Conservation (phyloP, 2,797 vertebrate species). For the Neosalanx taihuensis region DNA sequence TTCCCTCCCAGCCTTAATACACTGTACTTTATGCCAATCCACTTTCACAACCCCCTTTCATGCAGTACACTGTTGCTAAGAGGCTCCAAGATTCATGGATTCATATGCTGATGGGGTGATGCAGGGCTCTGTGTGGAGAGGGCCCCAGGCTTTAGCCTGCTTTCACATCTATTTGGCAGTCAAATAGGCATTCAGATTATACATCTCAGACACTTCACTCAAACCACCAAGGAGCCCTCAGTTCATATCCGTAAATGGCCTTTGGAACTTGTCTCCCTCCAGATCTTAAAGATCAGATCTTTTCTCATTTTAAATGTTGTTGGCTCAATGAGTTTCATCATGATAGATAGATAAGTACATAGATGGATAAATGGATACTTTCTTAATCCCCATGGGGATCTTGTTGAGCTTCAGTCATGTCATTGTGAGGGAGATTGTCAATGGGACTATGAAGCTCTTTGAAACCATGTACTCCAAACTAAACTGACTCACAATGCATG, state of each 20-base stretch:
- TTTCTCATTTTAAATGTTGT: too few relatives aligned
- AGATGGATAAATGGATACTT: too few relatives aligned
- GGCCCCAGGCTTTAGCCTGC: conserved; percentile 15
- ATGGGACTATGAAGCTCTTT: too few relatives aligned
- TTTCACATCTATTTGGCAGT: conserved; percentile 9
- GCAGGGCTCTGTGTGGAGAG: conserved; percentile 28
- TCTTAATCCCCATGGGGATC: too few relatives aligned
- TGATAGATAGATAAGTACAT: too few relatives aligned
- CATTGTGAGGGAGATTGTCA: too few relatives aligned
- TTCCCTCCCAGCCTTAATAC: conserved; percentile 13
- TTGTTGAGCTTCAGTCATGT: too few relatives aligned
- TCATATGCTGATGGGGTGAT: conserved; percentile 47
- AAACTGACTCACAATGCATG: too few relatives aligned
- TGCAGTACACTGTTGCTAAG: conserved; percentile 42
- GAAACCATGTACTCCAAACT: too few relatives aligned
- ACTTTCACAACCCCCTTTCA: conserved; percentile 32
- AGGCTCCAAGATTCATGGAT: conserved; percentile 42
- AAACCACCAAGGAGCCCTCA: neutral
- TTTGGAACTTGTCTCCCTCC: neutral
- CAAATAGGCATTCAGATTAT: neutral
- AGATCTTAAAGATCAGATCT: neutral
- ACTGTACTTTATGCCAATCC: conserved; percentile 24
- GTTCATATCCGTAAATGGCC: neutral
- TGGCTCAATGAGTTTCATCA: too few relatives aligned
- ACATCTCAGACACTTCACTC: conserved; percentile 15